Conservation (phyloP, 2,888 invertebrate species). For the Tetheella fluctuosa region DNA sequence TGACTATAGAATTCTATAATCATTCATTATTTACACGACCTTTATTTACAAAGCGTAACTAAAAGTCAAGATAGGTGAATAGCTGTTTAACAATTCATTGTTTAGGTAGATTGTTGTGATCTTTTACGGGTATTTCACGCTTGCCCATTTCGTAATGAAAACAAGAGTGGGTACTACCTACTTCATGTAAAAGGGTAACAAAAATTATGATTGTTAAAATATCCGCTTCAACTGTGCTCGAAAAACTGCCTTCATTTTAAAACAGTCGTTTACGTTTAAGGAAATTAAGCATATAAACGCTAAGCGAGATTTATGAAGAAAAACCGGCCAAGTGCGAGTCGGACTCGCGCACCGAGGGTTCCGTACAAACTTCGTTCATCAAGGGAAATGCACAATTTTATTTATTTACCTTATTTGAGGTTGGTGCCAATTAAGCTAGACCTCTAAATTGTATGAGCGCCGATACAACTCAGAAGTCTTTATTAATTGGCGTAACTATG, state of each 20-base stretch:
- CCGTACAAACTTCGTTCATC: no score
- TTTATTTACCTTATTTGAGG: no score
- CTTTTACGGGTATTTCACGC: conserved; percentile 22
- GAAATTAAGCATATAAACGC: conserved; percentile 5
- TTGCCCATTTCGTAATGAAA: conserved; percentile 14
- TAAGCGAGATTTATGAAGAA: not conserved
- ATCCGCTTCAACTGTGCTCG: not conserved
- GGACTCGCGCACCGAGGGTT: no score
- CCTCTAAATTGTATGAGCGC: no score
- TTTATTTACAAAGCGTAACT: conserved; percentile 34
- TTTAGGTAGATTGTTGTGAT: conserved; percentile 35
- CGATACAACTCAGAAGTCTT: no score
- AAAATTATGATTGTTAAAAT: not conserved
- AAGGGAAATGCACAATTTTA: no score
- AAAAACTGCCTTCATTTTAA: not conserved
- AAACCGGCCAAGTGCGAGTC: no score
- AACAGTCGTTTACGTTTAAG: not conserved
- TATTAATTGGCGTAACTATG: no score
- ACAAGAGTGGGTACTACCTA: not conserved
- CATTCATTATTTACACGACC: conserved; percentile 33
- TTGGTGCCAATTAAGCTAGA: no score
- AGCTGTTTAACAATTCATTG: conserved; percentile 49
- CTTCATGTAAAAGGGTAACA: conserved; percentile 8
- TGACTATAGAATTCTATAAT: not conserved
- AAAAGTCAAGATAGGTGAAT: conserved; percentile 41